phyloP scores from a whole-genome alignment of 2,888 invertebrate genomes.

The Bombylius discolor region DNA sequence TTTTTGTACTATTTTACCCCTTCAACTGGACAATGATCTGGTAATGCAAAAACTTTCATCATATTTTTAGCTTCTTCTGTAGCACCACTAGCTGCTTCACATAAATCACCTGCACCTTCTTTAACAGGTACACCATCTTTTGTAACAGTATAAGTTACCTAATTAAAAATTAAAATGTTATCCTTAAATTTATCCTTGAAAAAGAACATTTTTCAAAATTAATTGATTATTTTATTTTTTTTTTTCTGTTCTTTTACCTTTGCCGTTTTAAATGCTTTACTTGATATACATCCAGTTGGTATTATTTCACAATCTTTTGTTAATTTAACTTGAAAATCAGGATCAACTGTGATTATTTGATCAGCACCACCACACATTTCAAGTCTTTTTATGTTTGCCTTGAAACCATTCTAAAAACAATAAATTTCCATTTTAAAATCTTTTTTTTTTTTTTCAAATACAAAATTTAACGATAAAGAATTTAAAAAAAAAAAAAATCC shows the following conservation, averaged over 20 bases:
- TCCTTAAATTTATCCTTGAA: background rate
- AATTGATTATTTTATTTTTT: too few relatives aligned
- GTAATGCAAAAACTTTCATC: conserved; percentile 32
- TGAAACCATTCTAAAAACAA: conserved; percentile 29
- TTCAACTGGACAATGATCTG: conserved; percentile 35
- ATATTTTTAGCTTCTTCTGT: conserved; percentile 22
- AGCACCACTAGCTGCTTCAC: conserved; percentile 23
- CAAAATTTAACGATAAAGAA: too few relatives aligned
- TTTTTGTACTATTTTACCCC: conserved; percentile 20
- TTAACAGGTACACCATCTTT: conserved; percentile 36
- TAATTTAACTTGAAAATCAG: conserved; percentile 25
- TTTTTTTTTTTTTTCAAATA: too few relatives aligned
- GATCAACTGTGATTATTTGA: conserved; percentile 23
- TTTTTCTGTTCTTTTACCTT: conserved; percentile 16
- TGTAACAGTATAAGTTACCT: conserved; percentile 30
- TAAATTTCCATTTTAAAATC: background rate
- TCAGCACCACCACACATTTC: conserved; percentile 30
- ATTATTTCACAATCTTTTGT: conserved; percentile 38
- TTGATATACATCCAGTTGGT: conserved; percentile 33
- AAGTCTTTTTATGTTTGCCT: conserved; percentile 25
- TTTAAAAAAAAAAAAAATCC: too few relatives aligned
- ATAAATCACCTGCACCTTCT: conserved; percentile 37
- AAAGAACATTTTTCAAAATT: background rate
- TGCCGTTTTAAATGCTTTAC: conserved; percentile 32
- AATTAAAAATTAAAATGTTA: background rate